Evolutionary conservation across 2,797 vertebrate genomes (phyloP).

Genomic region (Sebastes elongatus): DNA sequence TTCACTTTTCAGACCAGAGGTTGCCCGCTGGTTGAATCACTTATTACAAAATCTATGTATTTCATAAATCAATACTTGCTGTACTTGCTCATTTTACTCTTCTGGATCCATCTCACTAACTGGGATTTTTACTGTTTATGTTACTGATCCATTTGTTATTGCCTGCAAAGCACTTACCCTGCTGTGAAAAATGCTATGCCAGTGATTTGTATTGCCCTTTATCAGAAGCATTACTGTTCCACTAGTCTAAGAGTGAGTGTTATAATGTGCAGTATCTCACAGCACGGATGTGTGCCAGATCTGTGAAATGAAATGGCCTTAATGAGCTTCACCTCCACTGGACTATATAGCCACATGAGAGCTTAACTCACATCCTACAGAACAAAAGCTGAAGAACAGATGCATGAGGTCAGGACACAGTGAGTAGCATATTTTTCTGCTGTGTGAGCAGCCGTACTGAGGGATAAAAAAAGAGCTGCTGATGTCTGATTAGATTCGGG

Average conservation of each 20-base stretch:
- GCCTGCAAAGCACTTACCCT: conserved; percentile 1
- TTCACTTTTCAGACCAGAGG: too few species aligned
- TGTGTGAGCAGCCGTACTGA: conserved; percentile 64
- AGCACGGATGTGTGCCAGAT: conserved; percentile 15
- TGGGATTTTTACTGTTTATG: background rate
- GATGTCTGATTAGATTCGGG: conserved; percentile 71
- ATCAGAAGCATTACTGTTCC: background rate
- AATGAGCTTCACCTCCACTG: conserved; percentile 62
- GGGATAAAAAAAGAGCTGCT: conserved; percentile 41
- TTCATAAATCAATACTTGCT: background rate
- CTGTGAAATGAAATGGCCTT: conserved; percentile 53
- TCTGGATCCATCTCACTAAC: background rate
- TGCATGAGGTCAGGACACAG: conserved; percentile 63
- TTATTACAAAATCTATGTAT: background rate
- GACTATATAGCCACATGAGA: conserved; percentile 42
- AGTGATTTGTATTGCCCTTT: background rate
- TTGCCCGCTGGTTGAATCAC: background rate
- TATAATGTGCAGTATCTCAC: background rate
- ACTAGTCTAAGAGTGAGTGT: background rate
- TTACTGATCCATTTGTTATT: background rate
- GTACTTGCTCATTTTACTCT: background rate
- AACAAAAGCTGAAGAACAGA: conserved; percentile 69
- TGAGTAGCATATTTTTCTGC: conserved; percentile 72
- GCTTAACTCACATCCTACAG: conserved; percentile 48
- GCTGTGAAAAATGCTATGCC: background rate